Conservation (phyloP, 2,888 invertebrate species). For the Dasypogon diadema region DNA sequence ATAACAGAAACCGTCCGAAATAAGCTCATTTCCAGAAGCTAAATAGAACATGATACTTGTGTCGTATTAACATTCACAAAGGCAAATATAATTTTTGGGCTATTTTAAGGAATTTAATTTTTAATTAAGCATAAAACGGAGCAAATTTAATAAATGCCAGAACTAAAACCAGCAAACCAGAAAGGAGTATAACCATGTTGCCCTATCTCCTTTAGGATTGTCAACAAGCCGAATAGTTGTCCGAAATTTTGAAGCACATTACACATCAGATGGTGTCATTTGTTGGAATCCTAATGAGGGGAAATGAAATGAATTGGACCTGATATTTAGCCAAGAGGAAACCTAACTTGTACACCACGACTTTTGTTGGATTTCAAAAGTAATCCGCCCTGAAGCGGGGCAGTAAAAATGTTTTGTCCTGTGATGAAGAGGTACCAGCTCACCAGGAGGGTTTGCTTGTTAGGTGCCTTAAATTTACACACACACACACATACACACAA, state of each 20-base stretch:
- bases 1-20: too few species aligned
- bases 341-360: not conserved
- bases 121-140: conserved; percentile 25
- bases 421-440: not conserved
- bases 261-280: conserved; percentile 21
- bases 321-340: conserved; percentile 26
- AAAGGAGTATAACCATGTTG: not conserved
- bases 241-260: conserved; percentile 25
- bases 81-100: too few species aligned
- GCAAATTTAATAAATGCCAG: conserved; percentile 18
- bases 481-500: not conserved
- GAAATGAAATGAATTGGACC: conserved; percentile 23
- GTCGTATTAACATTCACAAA: too few species aligned
- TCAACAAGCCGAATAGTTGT: not conserved
- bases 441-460: not conserved
- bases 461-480: conserved; percentile 4
- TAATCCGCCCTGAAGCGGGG: conserved; percentile 11
- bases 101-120: not conserved
- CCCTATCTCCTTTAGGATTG: not conserved
- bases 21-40: too few species aligned
- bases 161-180: not conserved
- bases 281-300: conserved; percentile 17
- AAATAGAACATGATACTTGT: too few species aligned
- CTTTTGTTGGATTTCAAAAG: conserved; percentile 43
- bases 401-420: conserved; percentile 13